These are phyloP conservation scores for Simalia tracyae DNA, from an alignment of 2,797 vertebrate species.

Conservation along the genomic window DNA sequence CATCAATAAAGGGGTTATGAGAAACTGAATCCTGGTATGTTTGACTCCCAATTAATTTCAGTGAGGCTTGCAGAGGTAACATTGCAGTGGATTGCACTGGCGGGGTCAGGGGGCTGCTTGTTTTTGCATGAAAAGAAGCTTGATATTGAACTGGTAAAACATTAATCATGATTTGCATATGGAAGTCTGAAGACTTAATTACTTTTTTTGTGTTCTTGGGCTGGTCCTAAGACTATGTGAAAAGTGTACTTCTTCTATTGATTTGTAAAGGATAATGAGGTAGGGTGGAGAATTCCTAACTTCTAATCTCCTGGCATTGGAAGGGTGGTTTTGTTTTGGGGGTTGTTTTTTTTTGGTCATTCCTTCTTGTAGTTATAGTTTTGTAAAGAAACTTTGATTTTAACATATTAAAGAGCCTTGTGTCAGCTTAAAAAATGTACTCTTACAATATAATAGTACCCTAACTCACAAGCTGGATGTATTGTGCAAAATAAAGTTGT, in stretches of 20 bases:
- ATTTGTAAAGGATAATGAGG: constrained; percentile 67
- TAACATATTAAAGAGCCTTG: constrained; percentile 5
- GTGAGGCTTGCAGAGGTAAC: not conserved
- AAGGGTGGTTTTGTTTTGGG: not conserved
- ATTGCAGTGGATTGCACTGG: not conserved
- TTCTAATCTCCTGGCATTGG: constrained; percentile 55
- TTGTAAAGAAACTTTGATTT: constrained; percentile 26
- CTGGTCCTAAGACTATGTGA: constrained; percentile 85
- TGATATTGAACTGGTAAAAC: constrained; percentile 55
- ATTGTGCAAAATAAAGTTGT: constrained; percentile 70
- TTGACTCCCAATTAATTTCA: not conserved
- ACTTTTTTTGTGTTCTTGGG: constrained; percentile 80
- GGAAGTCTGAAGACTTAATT: constrained; percentile 62
- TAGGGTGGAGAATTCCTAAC: constrained; percentile 47
- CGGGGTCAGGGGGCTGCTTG: constrained; percentile 38
- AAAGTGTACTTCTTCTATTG: constrained; percentile 77
- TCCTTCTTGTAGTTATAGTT: constrained; percentile 22
- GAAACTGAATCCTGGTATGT: not conserved
- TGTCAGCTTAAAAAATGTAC: constrained; percentile 35
- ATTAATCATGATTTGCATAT: constrained; percentile 67
- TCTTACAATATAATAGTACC: constrained; percentile 65
- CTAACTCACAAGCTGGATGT: constrained; percentile 68
- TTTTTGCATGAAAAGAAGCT: constrained; percentile 65
- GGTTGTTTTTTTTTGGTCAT: not conserved
- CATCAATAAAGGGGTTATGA: not conserved